Base-by-base conservation (phyloP, 30 jellyfish, hydroid and myxozoan species). In the Turritopsis rubra region DNA sequence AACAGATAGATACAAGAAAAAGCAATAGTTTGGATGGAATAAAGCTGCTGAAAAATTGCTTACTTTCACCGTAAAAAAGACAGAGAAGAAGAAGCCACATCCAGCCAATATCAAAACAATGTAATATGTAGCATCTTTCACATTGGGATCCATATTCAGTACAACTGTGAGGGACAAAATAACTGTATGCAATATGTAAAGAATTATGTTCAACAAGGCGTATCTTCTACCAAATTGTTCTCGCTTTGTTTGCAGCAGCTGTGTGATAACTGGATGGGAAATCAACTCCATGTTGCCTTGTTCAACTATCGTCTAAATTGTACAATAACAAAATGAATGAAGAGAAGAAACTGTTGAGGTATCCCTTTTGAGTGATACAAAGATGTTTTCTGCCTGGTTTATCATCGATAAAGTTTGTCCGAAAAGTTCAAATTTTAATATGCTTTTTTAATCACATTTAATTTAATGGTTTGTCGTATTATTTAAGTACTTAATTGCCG, bases 281-380 rank as follows among this genome's bases (percentile, higher is more conserved):
- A 68, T 68, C n/a, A 68, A 22, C n/a, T 68, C 77, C 28, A 68
- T 23, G 21, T 68, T 27, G 28, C 30, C 30, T 23, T 68, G 28
- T 68, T 68, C 77, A 23, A 68, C 77, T 68, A 68, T 68, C 16
- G 30, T 68, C 77, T 68, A 68, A 68, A n/a, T 68, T 68, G 28
- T n/a, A 60, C n/a, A n/a, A n/a, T n/a, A n/a, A n/a, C n/a, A n/a
- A n/a, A n/a, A n/a, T n/a, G 60, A 13, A 41, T 3, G 60, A 41
- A 41, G 60, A 41, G 60, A 41, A 41, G 13, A n/a, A n/a, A n/a
- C n/a, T n/a, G n/a, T n/a, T n/a, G n/a, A n/a, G n/a, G n/a, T n/a
- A n/a, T n/a, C n/a, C n/a, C n/a, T n/a, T n/a, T n/a, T n/a, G n/a
- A n/a, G n/a, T n/a, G n/a, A n/a, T n/a, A n/a, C n/a, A n/a, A n/a